These are phyloP conservation scores for Lacerta viridis DNA, from an alignment of 2,797 vertebrate species.

Conservation along the genomic window DNA sequence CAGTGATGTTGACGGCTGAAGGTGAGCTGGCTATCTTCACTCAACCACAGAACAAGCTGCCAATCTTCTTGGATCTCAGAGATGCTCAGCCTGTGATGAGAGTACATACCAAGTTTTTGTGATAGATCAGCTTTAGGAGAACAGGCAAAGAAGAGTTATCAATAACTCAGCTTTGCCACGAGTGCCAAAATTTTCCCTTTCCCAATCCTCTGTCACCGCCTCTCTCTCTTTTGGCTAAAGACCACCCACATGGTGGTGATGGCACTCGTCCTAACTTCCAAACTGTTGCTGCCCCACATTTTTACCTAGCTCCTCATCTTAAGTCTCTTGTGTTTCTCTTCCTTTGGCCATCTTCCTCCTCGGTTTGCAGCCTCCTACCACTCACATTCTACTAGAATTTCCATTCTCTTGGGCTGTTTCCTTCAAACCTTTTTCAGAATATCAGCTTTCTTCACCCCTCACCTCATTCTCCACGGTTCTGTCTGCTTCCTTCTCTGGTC, in stretches of 20 bases:
- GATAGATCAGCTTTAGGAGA: too few relatives aligned
- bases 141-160: background rate
- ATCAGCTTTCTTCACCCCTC: background rate
- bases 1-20: too few relatives aligned
- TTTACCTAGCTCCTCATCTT: background rate
- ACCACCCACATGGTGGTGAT: background rate
- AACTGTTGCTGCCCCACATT: background rate
- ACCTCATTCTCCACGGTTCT: background rate
- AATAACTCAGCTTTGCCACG: background rate
- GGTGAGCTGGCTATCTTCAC: background rate
- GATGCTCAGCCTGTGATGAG: too few relatives aligned
- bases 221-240: background rate
- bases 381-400: background rate
- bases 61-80: background rate
- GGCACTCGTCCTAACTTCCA: background rate
- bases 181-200: too few relatives aligned
- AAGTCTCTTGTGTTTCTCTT: background rate
- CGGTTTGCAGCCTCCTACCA: background rate
- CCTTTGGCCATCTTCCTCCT: background rate
- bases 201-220: too few relatives aligned
- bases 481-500: background rate
- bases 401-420: background rate
- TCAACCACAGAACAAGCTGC: background rate
- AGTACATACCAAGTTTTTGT: background rate
- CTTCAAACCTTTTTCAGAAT: too few relatives aligned